Percentiles rank a stretch among this genome's conserved stretches.
These are phyloP conservation scores for Neotragus pygmaeus DNA, from an alignment of 2,113 vertebrate genomes.

Conservation along the genomic window DNA sequence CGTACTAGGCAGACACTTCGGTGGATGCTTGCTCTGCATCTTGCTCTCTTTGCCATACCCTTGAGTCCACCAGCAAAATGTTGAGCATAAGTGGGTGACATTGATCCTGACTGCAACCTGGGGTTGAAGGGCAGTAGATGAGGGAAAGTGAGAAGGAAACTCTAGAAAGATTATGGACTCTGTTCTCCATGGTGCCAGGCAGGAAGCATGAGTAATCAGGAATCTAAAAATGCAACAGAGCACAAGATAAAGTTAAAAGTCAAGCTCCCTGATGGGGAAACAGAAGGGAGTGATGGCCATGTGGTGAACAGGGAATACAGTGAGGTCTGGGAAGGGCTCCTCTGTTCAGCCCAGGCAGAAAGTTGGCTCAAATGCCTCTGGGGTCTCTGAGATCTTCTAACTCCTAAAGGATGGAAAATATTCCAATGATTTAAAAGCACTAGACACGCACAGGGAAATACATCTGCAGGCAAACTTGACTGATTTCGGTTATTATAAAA, in stretches of 20 bases:
- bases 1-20: background rate
- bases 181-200: fast-evolving
- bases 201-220: background rate
- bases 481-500: background rate
- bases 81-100: fast-evolving
- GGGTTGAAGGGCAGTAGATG: background rate
- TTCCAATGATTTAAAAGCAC: background rate
- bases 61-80: background rate
- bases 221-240: background rate
- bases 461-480: background rate
- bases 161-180: background rate
- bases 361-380: background rate
- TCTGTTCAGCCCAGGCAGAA: background rate
- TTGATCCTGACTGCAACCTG: background rate
- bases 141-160: background rate
- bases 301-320: fast-evolving
- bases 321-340: background rate
- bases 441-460: background rate
- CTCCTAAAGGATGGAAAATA: background rate
- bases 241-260: background rate
- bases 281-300: background rate
- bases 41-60: background rate
- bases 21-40: fast-evolving
- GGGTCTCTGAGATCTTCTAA: background rate
- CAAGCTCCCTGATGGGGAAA: background rate